Evolutionary conservation across 2,888 invertebrate genomes (phyloP).

Genomic region (Tyria jacobaeae): DNA sequence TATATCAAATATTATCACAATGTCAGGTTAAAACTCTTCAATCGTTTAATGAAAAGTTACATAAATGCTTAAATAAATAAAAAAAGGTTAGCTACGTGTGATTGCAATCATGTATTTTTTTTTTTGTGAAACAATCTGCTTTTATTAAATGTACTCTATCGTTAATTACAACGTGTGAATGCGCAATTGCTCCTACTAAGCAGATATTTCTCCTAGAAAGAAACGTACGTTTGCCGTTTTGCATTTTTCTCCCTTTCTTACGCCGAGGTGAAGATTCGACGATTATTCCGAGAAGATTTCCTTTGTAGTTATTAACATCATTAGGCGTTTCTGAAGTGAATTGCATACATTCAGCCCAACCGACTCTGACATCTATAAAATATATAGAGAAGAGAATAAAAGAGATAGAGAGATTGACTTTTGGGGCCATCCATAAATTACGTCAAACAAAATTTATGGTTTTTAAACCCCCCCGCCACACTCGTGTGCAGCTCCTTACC

Average conservation of each 20-base stretch:
- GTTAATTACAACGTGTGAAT: neutral
- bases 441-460: no score
- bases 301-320: neutral
- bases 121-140: neutral
- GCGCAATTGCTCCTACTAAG: neutral
- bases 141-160: neutral
- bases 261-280: neutral
- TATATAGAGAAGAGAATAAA: no score
- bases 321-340: neutral
- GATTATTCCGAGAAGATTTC: conserved; percentile 1
- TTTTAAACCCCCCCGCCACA: no score
- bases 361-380: conserved; percentile 15
- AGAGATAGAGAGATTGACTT: neutral
- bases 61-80: neutral
- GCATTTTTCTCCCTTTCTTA: neutral
- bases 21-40: neutral
- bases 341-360: conserved; percentile 9
- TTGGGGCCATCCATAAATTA: no score
- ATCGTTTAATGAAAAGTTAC: neutral
- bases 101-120: neutral
- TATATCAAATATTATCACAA: no score
- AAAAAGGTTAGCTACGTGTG: neutral
- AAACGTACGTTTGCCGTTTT: neutral
- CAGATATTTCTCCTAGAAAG: neutral
- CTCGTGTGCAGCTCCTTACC: no score